Conservation (phyloP, 2,797 vertebrate species). For the Pempheris klunzingeri region DNA sequence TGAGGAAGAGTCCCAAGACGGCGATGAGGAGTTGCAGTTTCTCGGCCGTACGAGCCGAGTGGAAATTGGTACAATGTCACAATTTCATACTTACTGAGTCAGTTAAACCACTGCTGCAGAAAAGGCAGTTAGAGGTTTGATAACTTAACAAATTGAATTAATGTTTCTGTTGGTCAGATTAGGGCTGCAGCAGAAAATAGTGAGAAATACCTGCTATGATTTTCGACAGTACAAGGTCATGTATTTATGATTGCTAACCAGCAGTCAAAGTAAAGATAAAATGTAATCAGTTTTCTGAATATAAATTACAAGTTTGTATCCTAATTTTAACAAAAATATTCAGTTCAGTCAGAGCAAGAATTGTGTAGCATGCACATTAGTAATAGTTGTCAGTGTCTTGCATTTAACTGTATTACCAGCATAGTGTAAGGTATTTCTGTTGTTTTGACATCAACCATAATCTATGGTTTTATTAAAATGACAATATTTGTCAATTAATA, state of each 20-base stretch:
- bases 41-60: constrained; percentile 56
- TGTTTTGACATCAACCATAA: neutral
- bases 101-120: neutral
- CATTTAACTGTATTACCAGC: neutral
- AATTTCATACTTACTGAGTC: neutral
- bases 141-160: neutral
- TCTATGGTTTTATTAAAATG: neutral
- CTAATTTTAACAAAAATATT: neutral
- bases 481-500: neutral
- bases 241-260: neutral
- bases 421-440: neutral
- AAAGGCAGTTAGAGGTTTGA: neutral
- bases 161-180: neutral
- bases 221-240: neutral
- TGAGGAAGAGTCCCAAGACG: constrained; percentile 73
- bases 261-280: neutral
- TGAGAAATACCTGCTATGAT: neutral
- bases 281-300: neutral
- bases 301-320: neutral
- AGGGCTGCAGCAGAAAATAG: neutral
- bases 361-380: neutral
- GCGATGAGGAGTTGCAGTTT: constrained; percentile 74
- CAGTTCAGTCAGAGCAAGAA: neutral
- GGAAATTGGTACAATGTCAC: constrained; percentile 64
- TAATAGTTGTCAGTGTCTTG: neutral